phyloP scores from a whole-genome alignment of 2,888 invertebrate species.

The Tenthredo livida region DNA sequence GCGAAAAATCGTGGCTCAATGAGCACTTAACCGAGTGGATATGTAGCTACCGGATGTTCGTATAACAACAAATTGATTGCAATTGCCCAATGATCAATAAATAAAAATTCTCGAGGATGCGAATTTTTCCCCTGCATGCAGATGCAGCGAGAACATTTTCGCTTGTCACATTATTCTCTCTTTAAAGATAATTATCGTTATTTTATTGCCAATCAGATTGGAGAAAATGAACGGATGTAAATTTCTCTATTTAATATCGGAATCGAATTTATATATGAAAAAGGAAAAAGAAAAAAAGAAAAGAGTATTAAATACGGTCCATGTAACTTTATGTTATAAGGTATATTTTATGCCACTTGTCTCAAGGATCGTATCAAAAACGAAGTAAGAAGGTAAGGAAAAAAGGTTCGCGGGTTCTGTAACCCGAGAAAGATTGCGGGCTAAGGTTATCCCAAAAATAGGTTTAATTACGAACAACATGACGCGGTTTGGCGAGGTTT shows the following conservation, averaged over 20 bases:
- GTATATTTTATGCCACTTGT: not conserved
- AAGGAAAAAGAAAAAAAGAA: not conserved
- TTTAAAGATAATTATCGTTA: too few relatives aligned
- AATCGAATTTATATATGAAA: not conserved
- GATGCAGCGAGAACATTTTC: not conserved
- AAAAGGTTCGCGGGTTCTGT: not conserved
- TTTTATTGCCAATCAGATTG: too few relatives aligned
- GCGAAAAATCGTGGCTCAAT: not conserved
- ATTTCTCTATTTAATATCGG: not conserved
- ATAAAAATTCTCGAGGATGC: not conserved
- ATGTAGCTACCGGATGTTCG: not conserved
- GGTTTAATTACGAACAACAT: constrained; percentile 22
- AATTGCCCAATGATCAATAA: not conserved
- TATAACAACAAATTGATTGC: not conserved
- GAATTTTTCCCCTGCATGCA: not conserved
- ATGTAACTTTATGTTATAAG: not conserved
- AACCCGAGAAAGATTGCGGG: constrained; percentile 24
- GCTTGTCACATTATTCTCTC: too few relatives aligned
- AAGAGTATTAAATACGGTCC: not conserved
- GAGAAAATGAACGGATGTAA: not conserved
- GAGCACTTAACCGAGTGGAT: constrained; percentile 15
- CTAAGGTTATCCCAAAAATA: constrained; percentile 21
- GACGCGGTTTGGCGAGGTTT: not conserved
- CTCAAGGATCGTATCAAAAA: not conserved
- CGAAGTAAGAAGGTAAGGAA: not conserved